phyloP scores from a whole-genome alignment of 2,888 invertebrate genomes.

The Pedicia rivosa region DNA sequence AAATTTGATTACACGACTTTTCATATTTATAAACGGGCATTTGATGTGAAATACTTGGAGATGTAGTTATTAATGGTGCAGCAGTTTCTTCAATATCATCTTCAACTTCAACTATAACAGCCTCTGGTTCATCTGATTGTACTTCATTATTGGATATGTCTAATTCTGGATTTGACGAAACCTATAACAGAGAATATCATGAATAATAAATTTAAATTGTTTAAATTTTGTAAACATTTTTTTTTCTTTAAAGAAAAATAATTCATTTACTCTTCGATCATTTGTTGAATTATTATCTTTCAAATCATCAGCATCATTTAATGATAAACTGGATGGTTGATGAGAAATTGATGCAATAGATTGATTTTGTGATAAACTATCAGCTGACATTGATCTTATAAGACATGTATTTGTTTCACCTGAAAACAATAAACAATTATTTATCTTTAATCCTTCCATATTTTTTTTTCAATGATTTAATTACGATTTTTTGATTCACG shows the following conservation, averaged over 20 bases:
- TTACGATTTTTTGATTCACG: slow-evolving; percentile 16
- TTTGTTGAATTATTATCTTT: slow-evolving; percentile 29
- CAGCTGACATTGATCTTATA: slow-evolving; percentile 61
- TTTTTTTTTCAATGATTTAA: background rate
- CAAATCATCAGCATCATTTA: slow-evolving; percentile 54
- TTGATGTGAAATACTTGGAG: slow-evolving; percentile 45
- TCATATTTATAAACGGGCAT: slow-evolving; percentile 58
- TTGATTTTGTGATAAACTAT: slow-evolving; percentile 47
- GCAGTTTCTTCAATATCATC: slow-evolving; percentile 67
- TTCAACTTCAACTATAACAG: slow-evolving; percentile 65
- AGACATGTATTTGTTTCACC: slow-evolving; percentile 31
- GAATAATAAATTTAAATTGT: too few species aligned
- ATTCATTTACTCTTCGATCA: slow-evolving; percentile 8
- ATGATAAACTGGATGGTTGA: slow-evolving; percentile 55
- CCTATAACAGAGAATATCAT: too few species aligned
- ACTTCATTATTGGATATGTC: slow-evolving; percentile 21
- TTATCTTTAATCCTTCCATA: slow-evolving; percentile 19
- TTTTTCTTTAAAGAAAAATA: too few species aligned
- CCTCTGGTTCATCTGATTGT: slow-evolving; percentile 41
- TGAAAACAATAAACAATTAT: slow-evolving; percentile 11
- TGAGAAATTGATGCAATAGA: slow-evolving; percentile 35
- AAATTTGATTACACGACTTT: slow-evolving; percentile 39
- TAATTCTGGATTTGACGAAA: slow-evolving; percentile 20
- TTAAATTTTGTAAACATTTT: too few species aligned
- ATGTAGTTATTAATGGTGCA: slow-evolving; percentile 48